Conservation (phyloP, 1,140 invertebrate species). For the Saxidomus purpurata region DNA sequence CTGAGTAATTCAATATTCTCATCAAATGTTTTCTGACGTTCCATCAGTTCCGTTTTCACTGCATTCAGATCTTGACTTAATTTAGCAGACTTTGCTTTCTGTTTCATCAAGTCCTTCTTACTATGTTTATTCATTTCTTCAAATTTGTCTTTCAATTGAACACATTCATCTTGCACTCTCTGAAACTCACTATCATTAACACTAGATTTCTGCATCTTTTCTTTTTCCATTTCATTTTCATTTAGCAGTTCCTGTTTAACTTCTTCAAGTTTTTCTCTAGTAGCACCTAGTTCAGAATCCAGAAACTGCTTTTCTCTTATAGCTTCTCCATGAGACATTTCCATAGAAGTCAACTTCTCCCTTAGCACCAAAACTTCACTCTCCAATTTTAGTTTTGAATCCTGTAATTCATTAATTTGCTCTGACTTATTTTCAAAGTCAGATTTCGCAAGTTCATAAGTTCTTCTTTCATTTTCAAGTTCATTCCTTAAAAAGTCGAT, state of each 20-base stretch:
- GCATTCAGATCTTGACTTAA: slow-evolving; percentile 76
- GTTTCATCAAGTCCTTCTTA: slow-evolving; percentile 70
- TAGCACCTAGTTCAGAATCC: slow-evolving; percentile 69
- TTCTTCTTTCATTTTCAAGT: slow-evolving; percentile 78
- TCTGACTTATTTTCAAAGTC: slow-evolving; percentile 74
- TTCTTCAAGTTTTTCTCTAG: slow-evolving; percentile 68
- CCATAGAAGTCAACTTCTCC: slow-evolving; percentile 68
- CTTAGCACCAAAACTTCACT: slow-evolving; percentile 73
- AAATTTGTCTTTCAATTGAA: slow-evolving; percentile 73
- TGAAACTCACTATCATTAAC: slow-evolving; percentile 54
- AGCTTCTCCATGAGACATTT: slow-evolving; percentile 59
- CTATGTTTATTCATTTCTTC: slow-evolving; percentile 73
- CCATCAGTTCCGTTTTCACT: slow-evolving; percentile 83
- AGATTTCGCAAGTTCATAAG: slow-evolving; percentile 71
- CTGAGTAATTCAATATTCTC: slow-evolving; percentile 79
- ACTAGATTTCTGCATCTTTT: slow-evolving; percentile 52
- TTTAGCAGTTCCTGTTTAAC: slow-evolving; percentile 47
- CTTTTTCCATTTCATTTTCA: slow-evolving; percentile 59
- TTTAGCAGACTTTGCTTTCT: slow-evolving; percentile 76
- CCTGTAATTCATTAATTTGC: slow-evolving; percentile 74
- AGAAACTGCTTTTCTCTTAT: slow-evolving; percentile 72
- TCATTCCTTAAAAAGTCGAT: slow-evolving; percentile 74
- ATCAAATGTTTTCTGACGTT: slow-evolving; percentile 82
- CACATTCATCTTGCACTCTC: slow-evolving; percentile 70
- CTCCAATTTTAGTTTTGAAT: slow-evolving; percentile 73